Evolutionary conservation across 2,797 vertebrate species (phyloP), one percentile per base, ranked within the genome.

Genomic region (Sebastolobus alascanus): DNA sequence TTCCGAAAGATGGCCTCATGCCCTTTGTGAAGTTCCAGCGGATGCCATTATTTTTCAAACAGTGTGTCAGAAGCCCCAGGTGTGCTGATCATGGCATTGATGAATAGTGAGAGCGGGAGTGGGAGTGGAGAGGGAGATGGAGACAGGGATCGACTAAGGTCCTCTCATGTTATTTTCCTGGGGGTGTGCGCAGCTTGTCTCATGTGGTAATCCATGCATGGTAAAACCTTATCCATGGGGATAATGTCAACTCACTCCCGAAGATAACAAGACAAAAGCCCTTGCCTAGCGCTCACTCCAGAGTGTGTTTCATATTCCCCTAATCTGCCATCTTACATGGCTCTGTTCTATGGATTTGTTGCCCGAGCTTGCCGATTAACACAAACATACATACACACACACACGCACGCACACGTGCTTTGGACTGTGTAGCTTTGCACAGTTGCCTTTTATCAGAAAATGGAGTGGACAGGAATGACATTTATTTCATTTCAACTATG

Each of bases 211-310:
- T 95, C 93, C 90, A 84, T 90, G 90, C 90, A 91, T 91, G 87
- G 92, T 88, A 92, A 95, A 95, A 93, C 89, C 91, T 91, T 90
- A 93, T 95, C 93, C 90, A 85, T 54, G 83, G 81, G 93, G 93
- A 95, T 95, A 94, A 94, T 94, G 93, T 93, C 90, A 95, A 93
- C 82, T 91, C 86, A 81, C 88, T 94, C 86, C 73, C 40, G 61
- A 89, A 95, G 93, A 95, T 93, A 95, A 93, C 93, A 84, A 91
- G 89, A 94, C 87, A 87, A 89, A 93, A 93, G 90, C 90, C 84
- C 63, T 73, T 77, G 82, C 74, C 46, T 80, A 72, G 86, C 55
- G 40, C 79, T 91, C 78, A 80, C 87, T 89, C 68, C 67, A 75
- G 64, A 83, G 75, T 88, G 80, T 84, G 86, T 86, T 92, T 90